Conservation (phyloP, 2,888 invertebrate species). For the Torymus tubicola region DNA sequence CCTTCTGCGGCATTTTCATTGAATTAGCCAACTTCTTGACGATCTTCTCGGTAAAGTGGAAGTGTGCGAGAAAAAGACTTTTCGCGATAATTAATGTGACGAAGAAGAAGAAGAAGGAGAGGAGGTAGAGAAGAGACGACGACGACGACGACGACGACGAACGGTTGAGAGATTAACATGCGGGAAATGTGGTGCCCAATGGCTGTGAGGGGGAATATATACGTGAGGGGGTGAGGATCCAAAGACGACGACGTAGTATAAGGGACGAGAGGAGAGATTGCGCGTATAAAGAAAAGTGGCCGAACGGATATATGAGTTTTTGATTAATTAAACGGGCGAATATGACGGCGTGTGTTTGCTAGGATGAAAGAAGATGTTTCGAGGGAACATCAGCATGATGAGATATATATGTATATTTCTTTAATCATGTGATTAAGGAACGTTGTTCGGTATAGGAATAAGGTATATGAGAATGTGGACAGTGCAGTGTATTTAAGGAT, state of each 20-base stretch:
- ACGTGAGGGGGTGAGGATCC: too few relatives aligned
- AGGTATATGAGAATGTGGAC: too few relatives aligned
- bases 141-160: background rate
- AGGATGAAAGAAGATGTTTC: background rate
- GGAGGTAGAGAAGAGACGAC: too few relatives aligned
- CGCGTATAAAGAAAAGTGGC: background rate
- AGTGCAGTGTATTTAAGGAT: too few relatives aligned
- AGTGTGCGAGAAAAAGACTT: slow-evolving; percentile 41
- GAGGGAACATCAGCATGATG: too few relatives aligned
- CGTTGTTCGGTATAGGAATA: too few relatives aligned
- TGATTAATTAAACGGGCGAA: slow-evolving; percentile 21
- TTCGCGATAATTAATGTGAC: slow-evolving; percentile 50
- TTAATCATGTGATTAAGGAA: too few relatives aligned
- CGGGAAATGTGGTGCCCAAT: background rate
- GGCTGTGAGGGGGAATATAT: too few relatives aligned
- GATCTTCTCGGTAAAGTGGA: slow-evolving; percentile 25
- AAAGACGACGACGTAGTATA: too few relatives aligned
- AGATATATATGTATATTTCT: too few relatives aligned
- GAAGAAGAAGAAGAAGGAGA: background rate
- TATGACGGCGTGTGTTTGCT: background rate
- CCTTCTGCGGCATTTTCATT: slow-evolving; percentile 44
- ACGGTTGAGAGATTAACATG: slow-evolving; percentile 11
- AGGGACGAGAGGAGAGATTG: too few relatives aligned
- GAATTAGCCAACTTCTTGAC: slow-evolving; percentile 55
- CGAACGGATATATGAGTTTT: slow-evolving; percentile 18